Conservation (phyloP, 1,140 invertebrate species). For the Helicoverpa zea region DNA sequence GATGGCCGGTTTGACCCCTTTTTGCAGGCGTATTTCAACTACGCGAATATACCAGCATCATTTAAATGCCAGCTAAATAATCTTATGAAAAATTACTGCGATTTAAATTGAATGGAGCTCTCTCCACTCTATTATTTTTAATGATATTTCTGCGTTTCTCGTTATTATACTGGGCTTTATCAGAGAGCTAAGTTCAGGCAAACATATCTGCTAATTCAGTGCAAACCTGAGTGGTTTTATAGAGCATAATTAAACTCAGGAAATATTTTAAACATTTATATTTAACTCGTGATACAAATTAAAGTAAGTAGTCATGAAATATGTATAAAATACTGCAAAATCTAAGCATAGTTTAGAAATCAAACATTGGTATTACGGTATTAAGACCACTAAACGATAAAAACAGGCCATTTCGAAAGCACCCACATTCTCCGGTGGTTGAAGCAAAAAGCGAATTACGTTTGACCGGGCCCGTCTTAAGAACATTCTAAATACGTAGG, state of each 20-base stretch:
- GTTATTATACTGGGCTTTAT: constrained; percentile 15
- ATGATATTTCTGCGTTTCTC: background rate
- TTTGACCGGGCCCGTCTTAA: constrained; percentile 33
- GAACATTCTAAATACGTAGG: constrained; percentile 33
- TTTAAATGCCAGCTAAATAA: constrained; percentile 36
- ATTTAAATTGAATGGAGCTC: constrained; percentile 29
- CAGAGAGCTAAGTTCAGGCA: background rate
- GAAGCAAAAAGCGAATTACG: constrained; percentile 22
- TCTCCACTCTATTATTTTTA: constrained; percentile 25
- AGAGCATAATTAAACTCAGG: no score
- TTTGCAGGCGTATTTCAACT: constrained; percentile 35
- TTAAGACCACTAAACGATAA: background rate
- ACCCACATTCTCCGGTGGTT: background rate
- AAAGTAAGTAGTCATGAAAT: no score
- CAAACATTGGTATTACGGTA: background rate
- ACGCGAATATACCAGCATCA: background rate
- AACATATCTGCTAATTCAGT: background rate
- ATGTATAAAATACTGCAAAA: background rate
- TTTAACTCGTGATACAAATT: no score
- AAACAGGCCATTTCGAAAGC: constrained; percentile 10
- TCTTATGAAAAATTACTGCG: constrained; percentile 15
- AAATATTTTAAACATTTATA: no score
- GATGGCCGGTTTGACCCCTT: constrained; percentile 33
- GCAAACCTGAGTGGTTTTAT: no score
- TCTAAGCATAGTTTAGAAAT: background rate